Conservation (phyloP, 1,140 invertebrate genomes). For the Trypoxylus dichotomus region DNA sequence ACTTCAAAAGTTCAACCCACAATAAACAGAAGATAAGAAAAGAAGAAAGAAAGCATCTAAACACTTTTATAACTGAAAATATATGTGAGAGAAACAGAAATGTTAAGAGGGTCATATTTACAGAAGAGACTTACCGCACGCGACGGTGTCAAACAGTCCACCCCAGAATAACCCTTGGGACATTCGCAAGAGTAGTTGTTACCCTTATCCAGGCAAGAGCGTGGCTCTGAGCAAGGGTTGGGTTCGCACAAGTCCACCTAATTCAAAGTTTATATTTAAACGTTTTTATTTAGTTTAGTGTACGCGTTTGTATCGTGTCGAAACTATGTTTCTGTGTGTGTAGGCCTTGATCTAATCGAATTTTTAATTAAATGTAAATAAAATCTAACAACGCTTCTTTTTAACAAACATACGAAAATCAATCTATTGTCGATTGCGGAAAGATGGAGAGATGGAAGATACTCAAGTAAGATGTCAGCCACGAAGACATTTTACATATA, state of each 20-base stretch:
- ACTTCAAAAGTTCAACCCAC: not conserved
- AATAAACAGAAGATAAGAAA: not conserved
- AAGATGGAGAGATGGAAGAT: no score
- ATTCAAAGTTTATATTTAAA: conserved; percentile 29
- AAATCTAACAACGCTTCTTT: no score
- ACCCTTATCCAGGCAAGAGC: conserved; percentile 68
- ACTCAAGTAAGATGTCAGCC: no score
- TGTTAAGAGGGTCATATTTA: conserved; percentile 25
- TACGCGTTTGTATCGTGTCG: no score
- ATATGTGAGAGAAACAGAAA: conserved; percentile 10
- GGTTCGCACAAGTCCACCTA: conserved; percentile 73
- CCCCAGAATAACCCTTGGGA: conserved; percentile 67
- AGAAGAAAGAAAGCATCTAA: no score
- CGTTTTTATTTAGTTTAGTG: not conserved
- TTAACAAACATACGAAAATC: no score
- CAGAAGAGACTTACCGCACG: conserved; percentile 54
- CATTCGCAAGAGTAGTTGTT: conserved; percentile 75
- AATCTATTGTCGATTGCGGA: no score
- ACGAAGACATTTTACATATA: no score
- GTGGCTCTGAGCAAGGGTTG: conserved; percentile 66
- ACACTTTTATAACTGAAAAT: not conserved
- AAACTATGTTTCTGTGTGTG: not conserved
- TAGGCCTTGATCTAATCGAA: not conserved
- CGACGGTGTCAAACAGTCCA: conserved; percentile 59
- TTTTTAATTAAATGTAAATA: no score